Conservation (phyloP, 2,888 invertebrate genomes). For the Tenthredo mesomela region DNA sequence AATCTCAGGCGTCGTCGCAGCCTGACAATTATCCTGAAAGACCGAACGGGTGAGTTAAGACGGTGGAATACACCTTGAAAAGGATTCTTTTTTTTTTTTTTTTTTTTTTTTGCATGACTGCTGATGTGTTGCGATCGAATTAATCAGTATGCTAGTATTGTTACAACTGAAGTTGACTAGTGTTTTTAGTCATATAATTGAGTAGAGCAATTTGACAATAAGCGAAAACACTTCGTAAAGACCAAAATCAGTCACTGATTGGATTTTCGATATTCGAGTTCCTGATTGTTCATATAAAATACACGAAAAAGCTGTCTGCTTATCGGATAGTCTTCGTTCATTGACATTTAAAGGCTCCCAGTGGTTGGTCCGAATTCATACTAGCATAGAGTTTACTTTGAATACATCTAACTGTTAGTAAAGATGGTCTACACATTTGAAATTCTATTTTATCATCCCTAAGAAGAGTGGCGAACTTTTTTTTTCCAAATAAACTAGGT, state of each 20-base stretch:
- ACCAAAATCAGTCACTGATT: too few species aligned
- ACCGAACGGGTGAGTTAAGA: conserved; percentile 67
- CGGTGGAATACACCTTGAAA: not conserved
- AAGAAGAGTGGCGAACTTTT: not conserved
- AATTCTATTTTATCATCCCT: not conserved
- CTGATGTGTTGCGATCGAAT: not conserved
- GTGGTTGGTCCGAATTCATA: not conserved
- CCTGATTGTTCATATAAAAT: not conserved
- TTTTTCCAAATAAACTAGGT: too few species aligned
- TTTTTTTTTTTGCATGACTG: too few species aligned
- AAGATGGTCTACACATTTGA: not conserved
- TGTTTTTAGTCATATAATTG: not conserved
- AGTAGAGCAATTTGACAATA: not conserved
- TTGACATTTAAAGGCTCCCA: not conserved
- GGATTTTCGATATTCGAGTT: too few species aligned
- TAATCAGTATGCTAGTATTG: not conserved
- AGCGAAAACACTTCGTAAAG: not conserved
- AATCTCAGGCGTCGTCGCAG: conserved; percentile 59
- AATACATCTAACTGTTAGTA: not conserved
- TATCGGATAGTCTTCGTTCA: not conserved
- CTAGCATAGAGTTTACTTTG: too few species aligned
- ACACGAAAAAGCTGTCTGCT: conserved; percentile 3
- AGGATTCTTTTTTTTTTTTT: not conserved
- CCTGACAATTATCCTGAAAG: conserved; percentile 66
- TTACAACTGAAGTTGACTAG: not conserved